Evolutionary conservation across 2,888 invertebrate species (phyloP).

Genomic region (Tachina fera): DNA sequence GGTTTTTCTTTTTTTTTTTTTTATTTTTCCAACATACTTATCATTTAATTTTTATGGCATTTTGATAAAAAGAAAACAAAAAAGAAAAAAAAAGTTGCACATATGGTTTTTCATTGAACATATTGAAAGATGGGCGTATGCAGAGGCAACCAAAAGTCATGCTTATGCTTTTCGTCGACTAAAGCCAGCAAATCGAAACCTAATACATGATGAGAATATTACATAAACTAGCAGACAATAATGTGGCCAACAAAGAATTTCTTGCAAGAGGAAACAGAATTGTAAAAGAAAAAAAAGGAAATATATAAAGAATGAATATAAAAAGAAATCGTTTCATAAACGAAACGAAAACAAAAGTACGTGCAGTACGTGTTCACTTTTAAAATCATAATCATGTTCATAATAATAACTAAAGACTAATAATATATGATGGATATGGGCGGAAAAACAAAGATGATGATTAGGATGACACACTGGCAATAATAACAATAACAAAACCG

Average conservation of each 20-base stretch:
- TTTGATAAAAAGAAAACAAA: conserved; percentile 2
- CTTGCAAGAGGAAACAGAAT: conserved; percentile 51
- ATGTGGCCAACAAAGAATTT: conserved; percentile 63
- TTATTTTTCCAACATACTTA: not conserved
- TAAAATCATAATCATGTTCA: conserved; percentile 74
- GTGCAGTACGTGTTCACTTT: conserved; percentile 74
- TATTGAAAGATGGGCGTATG: conserved; percentile 50
- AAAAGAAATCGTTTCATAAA: conserved; percentile 52
- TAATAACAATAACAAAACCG: conserved; percentile 53
- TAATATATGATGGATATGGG: conserved; percentile 75
- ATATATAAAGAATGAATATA: not conserved
- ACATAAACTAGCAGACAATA: conserved; percentile 62
- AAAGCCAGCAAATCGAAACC: conserved; percentile 37
- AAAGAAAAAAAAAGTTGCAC: conserved; percentile 14
- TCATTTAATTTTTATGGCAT: conserved; percentile 51
- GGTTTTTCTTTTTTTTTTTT: not conserved
- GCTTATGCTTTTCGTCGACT: conserved; percentile 13
- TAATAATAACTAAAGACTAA: conserved; percentile 76
- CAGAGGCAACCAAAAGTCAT: conserved; percentile 51
- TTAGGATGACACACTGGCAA: conserved; percentile 67
- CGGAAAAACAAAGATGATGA: conserved; percentile 72
- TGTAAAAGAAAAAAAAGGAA: conserved; percentile 9
- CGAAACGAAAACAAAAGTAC: conserved; percentile 67
- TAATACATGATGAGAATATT: conserved; percentile 65
- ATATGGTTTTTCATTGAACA: conserved; percentile 45